A percentile compares a stretch with the other conserved stretches of the same genome.
These are phyloP conservation scores for Xiphydria camelus DNA, from an alignment of 2,888 invertebrate genomes.

Conservation along the genomic window DNA sequence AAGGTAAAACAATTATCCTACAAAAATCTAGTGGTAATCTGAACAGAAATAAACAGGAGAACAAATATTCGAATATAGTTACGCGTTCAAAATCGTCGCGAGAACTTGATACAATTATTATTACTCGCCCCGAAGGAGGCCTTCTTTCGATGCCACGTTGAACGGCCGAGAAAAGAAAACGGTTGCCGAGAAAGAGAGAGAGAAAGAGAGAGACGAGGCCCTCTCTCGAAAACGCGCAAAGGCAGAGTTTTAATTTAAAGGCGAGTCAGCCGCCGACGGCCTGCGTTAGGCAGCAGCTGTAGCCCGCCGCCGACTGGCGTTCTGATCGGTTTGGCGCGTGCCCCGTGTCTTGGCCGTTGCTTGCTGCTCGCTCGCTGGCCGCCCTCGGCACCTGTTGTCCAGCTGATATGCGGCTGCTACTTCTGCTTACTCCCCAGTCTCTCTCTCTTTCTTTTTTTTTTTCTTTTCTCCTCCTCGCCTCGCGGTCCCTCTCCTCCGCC, in stretches of 20 bases:
- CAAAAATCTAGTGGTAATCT: no score
- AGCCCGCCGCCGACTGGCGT: constrained; percentile 31
- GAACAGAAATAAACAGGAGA: no score
- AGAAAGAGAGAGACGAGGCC: not conserved
- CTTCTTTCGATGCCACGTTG: no score
- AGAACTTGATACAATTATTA: no score
- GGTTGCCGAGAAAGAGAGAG: not conserved
- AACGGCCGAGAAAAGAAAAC: not conserved
- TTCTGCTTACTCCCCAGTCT: constrained; percentile 18
- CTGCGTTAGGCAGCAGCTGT: constrained; percentile 39
- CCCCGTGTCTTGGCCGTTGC: constrained; percentile 26
- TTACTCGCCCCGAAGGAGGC: no score
- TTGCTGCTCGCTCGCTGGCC: constrained; percentile 23
- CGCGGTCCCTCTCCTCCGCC: not conserved
- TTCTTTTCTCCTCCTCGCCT: not conserved
- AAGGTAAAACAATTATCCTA: no score
- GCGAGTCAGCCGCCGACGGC: constrained; percentile 17
- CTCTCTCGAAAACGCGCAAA: not conserved
- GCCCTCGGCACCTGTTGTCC: constrained; percentile 54
- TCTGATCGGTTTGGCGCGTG: constrained; percentile 54
- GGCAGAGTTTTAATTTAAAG: constrained; percentile 38
- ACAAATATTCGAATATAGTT: no score
- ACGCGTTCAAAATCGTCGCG: no score
- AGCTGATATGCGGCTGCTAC: constrained; percentile 51
- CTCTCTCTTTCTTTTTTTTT: constrained; percentile 11